Evolutionary conservation across 2,888 invertebrate species (phyloP).

Genomic region (Nomada flava): DNA sequence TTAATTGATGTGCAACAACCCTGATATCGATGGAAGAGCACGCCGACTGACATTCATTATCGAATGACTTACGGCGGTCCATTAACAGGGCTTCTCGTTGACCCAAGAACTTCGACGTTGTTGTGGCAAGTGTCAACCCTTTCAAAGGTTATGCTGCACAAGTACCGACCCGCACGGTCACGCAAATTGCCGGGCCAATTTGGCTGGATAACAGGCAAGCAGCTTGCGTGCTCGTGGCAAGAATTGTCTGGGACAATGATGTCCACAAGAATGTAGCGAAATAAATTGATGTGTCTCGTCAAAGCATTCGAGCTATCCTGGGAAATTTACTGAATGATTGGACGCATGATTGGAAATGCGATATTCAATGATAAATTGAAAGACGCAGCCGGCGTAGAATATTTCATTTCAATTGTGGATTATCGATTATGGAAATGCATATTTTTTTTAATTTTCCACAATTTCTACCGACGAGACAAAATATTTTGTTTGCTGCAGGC

Average conservation of each 20-base stretch:
- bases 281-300: not conserved
- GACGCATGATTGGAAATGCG: too few species aligned
- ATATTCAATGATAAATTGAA: too few species aligned
- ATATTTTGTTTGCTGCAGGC: too few species aligned
- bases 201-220: slow-evolving; percentile 34
- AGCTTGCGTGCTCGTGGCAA: not conserved
- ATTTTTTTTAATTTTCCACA: too few species aligned
- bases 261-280: not conserved
- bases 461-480: too few species aligned
- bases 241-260: not conserved
- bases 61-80: slow-evolving; percentile 34
- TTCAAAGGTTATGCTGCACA: slow-evolving; percentile 20
- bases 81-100: slow-evolving; percentile 41
- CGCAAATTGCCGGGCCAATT: slow-evolving; percentile 48
- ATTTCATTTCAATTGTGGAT: too few species aligned
- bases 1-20: slow-evolving; percentile 15
- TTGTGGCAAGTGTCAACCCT: slow-evolving; percentile 26
- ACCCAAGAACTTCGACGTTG: slow-evolving; percentile 33
- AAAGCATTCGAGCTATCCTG: too few species aligned
- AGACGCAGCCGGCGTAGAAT: too few species aligned
- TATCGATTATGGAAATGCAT: too few species aligned
- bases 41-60: slow-evolving; percentile 24
- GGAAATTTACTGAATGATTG: too few species aligned
- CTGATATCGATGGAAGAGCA: not conserved
- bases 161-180: not conserved